These are phyloP conservation scores for Empidonax traillii DNA, from an alignment of 2,113 vertebrate species.

Conservation along the genomic window DNA sequence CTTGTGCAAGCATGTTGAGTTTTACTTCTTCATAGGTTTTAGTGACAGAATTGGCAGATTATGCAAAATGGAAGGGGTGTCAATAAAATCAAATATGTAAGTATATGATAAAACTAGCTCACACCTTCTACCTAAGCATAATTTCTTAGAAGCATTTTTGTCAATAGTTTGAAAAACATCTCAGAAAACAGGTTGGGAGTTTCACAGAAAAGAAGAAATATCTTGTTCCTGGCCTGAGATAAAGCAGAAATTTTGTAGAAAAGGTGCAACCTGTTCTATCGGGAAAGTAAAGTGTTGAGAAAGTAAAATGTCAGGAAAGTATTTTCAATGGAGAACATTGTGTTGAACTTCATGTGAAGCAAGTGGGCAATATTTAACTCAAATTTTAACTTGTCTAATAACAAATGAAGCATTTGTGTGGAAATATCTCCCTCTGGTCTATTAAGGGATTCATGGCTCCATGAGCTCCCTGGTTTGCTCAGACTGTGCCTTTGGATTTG, in stretches of 20 bases:
- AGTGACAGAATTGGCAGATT: neutral
- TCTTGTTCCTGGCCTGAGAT: rapidly evolving
- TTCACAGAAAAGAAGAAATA: neutral
- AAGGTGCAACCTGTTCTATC: neutral
- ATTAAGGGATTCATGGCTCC: neutral
- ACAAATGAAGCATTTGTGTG: neutral
- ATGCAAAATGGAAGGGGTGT: neutral
- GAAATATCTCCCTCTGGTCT: neutral
- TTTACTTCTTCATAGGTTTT: neutral
- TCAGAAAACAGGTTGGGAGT: neutral
- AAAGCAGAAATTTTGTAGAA: neutral
- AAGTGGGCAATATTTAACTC: neutral
- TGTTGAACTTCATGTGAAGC: neutral
- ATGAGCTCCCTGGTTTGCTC: neutral
- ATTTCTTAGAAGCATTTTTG: neutral
- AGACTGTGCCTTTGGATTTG: neutral
- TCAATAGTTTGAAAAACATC: neutral
- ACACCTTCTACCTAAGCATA: neutral
- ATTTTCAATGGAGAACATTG: too few relatives aligned
- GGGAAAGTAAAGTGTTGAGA: neutral
- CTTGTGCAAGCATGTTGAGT: neutral
- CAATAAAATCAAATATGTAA: neutral
- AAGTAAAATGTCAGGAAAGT: neutral
- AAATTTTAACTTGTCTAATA: neutral
- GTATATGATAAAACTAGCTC: neutral